Evolutionary conservation across 1,140 invertebrate species (phyloP), one percentile per base, ranked within the genome.

Genomic region (Scaptomyza pallida): DNA sequence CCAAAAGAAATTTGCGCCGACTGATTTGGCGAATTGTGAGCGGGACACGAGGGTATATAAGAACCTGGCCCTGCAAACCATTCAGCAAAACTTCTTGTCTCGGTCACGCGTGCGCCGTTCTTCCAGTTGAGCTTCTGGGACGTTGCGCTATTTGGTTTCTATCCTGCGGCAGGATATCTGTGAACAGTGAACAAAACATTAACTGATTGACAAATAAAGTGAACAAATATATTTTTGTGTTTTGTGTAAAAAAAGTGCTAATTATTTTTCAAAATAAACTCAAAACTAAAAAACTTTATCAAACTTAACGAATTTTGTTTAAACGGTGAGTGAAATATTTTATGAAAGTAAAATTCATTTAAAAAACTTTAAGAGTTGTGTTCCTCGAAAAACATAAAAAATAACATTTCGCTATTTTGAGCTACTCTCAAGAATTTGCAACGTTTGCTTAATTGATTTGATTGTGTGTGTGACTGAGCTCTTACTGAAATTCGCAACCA

Each of bases 11-110:
- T 85, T 85, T 62, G 77, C 63, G 48, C 19, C 35, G 54, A 50
- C 68, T 54, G 57, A 61, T 52, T 65, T 59, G 35, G 21, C 40
- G 43, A 30, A 8, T 56, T 51, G 55, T 33, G 16, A 80, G 75
- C 75, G 67, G 67, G 52, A 54, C 67, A 75, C 82, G 82, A 88
- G 61, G 78, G 82, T 88, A 88, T 88, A 88, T 78, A 88, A 88
- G 82, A 88, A 88, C 82, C 82, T 64, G 54, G 63, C 70, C 67
- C 62, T 56, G 60, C 50, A 37, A 65, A 59, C 70, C 83, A 78
- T 75, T 88, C 48, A 78, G 64, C 75, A 78, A 88, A 88, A 83
- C 73, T 78, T 30, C 78, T 80, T 67, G 65, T 75, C 43, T 88
- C 81, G 78, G 82, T 86, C 77, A 88, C 82, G 82, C 82, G 82